Conservation (phyloP, 1,140 invertebrate species). For the Amyelois transitella region DNA sequence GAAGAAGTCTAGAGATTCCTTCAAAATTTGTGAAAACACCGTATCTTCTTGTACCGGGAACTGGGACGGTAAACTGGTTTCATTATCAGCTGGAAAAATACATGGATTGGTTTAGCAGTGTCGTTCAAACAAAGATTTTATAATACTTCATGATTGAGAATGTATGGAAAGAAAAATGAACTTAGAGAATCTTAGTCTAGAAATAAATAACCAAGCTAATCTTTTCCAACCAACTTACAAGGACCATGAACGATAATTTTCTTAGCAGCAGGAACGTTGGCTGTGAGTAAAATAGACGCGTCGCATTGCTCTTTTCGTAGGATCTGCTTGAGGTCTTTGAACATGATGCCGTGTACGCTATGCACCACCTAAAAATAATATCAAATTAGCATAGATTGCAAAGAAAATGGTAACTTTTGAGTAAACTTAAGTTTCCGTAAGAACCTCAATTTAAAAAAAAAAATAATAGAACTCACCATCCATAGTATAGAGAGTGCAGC, state of each 20-base stretch:
- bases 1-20: conserved; percentile 98
- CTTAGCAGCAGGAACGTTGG: conserved; percentile 98
- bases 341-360: conserved; percentile 98
- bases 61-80: conserved; percentile 96
- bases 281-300: conserved; percentile 96
- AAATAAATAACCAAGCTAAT: no score
- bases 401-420: no score
- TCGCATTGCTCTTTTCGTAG: conserved; percentile 99
- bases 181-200: no score
- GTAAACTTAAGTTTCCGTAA: no score
- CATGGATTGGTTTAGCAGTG: background rate
- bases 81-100: conserved; percentile 82
- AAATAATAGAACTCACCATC: conserved; percentile 82
- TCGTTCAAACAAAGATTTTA: background rate
- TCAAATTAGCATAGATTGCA: background rate
- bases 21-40: conserved; percentile 95
- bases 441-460: background rate
- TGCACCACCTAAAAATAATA: conserved; percentile 84
- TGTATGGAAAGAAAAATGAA: background rate
- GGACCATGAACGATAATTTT: conserved; percentile 99
- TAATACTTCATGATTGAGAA: background rate
- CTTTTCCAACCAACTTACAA: conserved; percentile 48
- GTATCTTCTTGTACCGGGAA: conserved; percentile 99
- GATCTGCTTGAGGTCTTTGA: conserved; percentile 99
- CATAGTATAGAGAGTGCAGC: conserved; percentile 95